Evolutionary conservation across 2,797 vertebrate genomes (phyloP), one percentile per base, ranked within the genome.

Genomic region (Hephaestus fuliginosus): DNA sequence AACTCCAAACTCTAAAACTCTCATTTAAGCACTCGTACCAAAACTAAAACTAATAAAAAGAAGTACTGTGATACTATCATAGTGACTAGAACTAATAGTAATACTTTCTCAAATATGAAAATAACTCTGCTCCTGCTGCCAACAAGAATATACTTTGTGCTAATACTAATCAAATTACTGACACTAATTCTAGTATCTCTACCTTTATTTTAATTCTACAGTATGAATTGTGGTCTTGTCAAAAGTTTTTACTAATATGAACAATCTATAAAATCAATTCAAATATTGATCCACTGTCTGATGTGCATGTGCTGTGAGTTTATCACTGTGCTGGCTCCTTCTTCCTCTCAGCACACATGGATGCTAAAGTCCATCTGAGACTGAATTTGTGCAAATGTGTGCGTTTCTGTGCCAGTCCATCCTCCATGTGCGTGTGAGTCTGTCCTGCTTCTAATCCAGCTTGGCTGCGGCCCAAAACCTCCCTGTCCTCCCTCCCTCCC

Each of bases 391-490:
- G 30, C n/a, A 41, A 53, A 58, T 1, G 10, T 75, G 25, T 53
- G 60, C 6, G 18, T 64, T 13, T 70, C 5, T 30, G 22, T 64
- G 48, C 25, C 18, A 2, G 39, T 86, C 49, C 49, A 17, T 52
- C 53, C 44, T 81, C 72, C 52, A 7, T 63, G 70, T 74, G 74
- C 12, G 58, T 5, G n/a, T 43, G 28, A 74, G 64, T 82, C 71
- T 72, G 70, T 75, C 46, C 74, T 70, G 66, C 5, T 58, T 70
- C 61, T 91, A 88, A 93, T 93, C 91, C 88, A 64, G 72, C 73
- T 90, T 94, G 92, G 91, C 91, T 86, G 49, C n/a, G 12, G 49
- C 68, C 94, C 93, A 92, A 93, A 90, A 86, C 82, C 48, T 78
- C 72, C 74, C 86, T 69, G 28, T 77, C 61, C 74, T 66, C 55